Conservation (phyloP, 2,888 invertebrate species). For the Deilephila porcellus region DNA sequence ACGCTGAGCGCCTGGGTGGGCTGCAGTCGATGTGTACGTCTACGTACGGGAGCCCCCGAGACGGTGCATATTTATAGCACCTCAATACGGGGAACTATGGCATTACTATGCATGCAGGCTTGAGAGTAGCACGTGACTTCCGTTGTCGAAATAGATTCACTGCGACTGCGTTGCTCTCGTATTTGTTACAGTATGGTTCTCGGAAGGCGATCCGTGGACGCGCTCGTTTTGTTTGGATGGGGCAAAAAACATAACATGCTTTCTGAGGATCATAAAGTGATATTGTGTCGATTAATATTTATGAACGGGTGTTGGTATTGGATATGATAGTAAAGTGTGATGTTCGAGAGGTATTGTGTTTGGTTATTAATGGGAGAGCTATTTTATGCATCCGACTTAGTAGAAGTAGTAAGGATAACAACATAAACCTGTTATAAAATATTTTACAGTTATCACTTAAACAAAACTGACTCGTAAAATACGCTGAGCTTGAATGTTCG, state of each 20-base stretch:
- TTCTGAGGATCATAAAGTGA: conserved; percentile 9
- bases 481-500: too few relatives aligned
- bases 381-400: not conserved
- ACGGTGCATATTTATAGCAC: conserved; percentile 70
- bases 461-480: too few relatives aligned
- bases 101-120: conserved; percentile 68
- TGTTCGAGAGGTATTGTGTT: not conserved
- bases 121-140: conserved; percentile 72
- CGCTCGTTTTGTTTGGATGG: conserved; percentile 4
- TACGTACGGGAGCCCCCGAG: conserved; percentile 45
- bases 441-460: too few relatives aligned
- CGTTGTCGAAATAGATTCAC: conserved; percentile 72
- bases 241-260: not conserved
- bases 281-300: conserved; percentile 11
- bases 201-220: conserved; percentile 29
- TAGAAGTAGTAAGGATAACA: not conserved
- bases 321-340: conserved; percentile 1
- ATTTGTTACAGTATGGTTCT: conserved; percentile 24
- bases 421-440: not conserved
- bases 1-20: conserved; percentile 72
- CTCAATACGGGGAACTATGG: conserved; percentile 71
- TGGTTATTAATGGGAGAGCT: not conserved
- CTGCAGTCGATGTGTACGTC: conserved; percentile 49
- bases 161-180: conserved; percentile 45
- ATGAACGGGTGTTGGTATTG: not conserved